Evolutionary conservation across 2,797 vertebrate species (phyloP).

Genomic region (Bufotes viridis): DNA sequence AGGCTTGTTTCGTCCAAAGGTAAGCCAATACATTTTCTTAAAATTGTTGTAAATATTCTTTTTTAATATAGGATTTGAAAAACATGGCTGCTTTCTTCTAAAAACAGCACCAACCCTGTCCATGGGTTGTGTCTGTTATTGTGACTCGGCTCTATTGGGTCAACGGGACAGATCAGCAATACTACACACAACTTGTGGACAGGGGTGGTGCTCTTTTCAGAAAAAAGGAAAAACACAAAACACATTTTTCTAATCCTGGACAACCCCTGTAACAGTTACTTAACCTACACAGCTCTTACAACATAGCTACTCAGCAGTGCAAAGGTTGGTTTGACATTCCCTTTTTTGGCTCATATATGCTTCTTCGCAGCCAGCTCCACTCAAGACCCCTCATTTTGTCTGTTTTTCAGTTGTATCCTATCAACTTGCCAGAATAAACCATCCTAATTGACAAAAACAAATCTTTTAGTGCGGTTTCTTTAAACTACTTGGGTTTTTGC

Average conservation of each 20-base stretch:
- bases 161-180: no score
- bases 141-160: no score
- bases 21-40: neutral
- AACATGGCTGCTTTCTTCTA: no score
- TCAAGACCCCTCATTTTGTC: conserved; percentile 32
- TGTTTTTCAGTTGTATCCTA: conserved; percentile 40
- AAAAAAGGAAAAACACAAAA: no score
- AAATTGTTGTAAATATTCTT: neutral
- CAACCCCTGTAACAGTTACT: neutral
- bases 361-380: conserved; percentile 25
- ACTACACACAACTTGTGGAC: no score
- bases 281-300: neutral
- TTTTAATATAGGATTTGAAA: no score
- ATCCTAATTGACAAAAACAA: conserved; percentile 43
- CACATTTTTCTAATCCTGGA: no score
- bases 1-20: neutral
- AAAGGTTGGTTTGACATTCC: neutral
- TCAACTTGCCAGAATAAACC: conserved; percentile 44
- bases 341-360: conserved; percentile 9
- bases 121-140: no score
- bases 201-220: no score
- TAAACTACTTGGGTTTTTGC: conserved; percentile 33
- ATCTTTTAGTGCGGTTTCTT: conserved; percentile 29
- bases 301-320: neutral
- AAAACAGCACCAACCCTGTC: no score